phyloP scores from a whole-genome alignment of 2,113 vertebrate species.

The Hypomesus transpacificus region DNA sequence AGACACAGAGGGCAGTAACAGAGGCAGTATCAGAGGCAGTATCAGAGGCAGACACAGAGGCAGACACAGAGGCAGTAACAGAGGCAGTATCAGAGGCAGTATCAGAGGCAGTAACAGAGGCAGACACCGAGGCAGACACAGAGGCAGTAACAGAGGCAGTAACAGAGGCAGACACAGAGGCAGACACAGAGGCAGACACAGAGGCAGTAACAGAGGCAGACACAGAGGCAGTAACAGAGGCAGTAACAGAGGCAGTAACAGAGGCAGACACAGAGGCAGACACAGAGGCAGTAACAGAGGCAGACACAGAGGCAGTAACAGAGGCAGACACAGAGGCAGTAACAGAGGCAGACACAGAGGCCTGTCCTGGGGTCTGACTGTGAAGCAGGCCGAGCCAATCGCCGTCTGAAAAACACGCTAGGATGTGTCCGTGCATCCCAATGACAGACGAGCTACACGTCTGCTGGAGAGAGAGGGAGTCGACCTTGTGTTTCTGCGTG shows the following conservation, averaged over 20 bases:
- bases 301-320: no score
- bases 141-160: neutral
- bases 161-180: neutral
- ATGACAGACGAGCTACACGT: constrained; percentile 44
- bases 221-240: no score
- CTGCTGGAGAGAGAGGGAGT: neutral
- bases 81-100: no score
- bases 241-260: neutral
- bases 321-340: no score
- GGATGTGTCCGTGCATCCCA: constrained; percentile 60
- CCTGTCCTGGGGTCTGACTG: constrained; percentile 54
- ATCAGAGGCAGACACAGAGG: no score
- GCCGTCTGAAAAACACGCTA: constrained; percentile 54
- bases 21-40: no score
- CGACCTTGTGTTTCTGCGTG: constrained; percentile 2
- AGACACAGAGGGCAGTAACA: no score
- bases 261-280: no score
- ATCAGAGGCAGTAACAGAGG: no score
- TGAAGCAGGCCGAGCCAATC: constrained; percentile 53
- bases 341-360: no score
- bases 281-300: no score
- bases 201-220: neutral
- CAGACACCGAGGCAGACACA: neutral
- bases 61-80: no score
- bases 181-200: constrained; percentile 9